Base-by-base conservation (phyloP, 2,113 vertebrate species). In the Myiozetetes cayanensis region DNA sequence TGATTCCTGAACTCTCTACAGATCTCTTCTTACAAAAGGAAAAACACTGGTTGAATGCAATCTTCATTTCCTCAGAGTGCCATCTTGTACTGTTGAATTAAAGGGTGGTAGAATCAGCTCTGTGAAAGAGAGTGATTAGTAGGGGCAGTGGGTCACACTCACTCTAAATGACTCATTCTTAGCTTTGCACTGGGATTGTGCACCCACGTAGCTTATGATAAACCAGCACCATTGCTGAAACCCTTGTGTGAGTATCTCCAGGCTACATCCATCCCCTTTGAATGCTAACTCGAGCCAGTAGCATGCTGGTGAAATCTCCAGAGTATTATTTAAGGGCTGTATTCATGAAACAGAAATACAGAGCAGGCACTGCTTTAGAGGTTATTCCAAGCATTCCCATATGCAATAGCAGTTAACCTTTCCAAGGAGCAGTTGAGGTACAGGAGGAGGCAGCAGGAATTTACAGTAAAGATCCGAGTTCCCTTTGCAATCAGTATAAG, bases 121-220 rank as follows among this genome's bases (percentile, higher is more conserved):
- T 68, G 39, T 62, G 21, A 15, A 35, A 53, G 41, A 33, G 47
- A 20, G 18, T 30, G 23, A 28, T 56, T 47, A 84, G n/a, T 5
- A 52, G 75, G 41, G 55, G 22, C 59, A 58, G 28, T 13, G 23
- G 25, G 35, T 15, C 28, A 50, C 33, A 8, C 35, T 39, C 65
- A 2, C 11, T 72, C 33, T 33, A 63, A 70, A 28, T 0, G 2
- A 10, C 30, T 59, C 28, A 4, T 67, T 85, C 44, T 58, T 77
- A 77, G 53, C 43, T 49, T 85, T 50, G 71, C 39, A 8, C 7
- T 31, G 55, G 27, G 25, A 4, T 35, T 41, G 22, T 31, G 49
- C 17, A 37, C 41, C 22, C 14, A 1, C 4, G 3, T 35, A 35
- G 55, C 2, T 1, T 31, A 3, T 12, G 11, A n/a, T 50, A 50